phyloP scores from a whole-genome alignment of 2,888 invertebrate species.

The Ormyrus pomaceus region DNA sequence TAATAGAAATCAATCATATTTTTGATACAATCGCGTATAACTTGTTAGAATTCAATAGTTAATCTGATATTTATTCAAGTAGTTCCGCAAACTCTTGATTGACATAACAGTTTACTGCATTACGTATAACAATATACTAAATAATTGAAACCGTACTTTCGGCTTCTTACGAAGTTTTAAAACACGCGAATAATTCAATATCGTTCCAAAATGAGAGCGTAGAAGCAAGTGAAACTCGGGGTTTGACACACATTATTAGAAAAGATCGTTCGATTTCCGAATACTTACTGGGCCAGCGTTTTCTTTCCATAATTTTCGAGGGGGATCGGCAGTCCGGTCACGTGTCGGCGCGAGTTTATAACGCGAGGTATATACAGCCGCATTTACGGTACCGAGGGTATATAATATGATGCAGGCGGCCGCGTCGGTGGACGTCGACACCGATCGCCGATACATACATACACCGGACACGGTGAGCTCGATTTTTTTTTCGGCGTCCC shows the following conservation, averaged over 20 bases:
- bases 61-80: too few relatives aligned
- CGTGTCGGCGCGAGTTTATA: constrained; percentile 20
- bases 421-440: background rate
- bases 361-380: constrained; percentile 14
- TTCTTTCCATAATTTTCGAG: constrained; percentile 25
- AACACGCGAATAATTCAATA: too few relatives aligned
- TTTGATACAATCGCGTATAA: too few relatives aligned
- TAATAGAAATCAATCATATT: too few relatives aligned
- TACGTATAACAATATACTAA: background rate
- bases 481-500: constrained; percentile 4
- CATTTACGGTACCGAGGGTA: constrained; percentile 23
- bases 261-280: too few relatives aligned
- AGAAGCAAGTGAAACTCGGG: too few relatives aligned
- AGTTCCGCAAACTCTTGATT: too few relatives aligned
- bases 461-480: background rate
- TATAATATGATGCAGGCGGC: constrained; percentile 7
- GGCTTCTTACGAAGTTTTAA: too few relatives aligned
- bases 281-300: background rate
- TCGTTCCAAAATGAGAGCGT: too few relatives aligned
- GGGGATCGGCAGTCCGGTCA: constrained; percentile 22
- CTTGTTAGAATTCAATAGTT: too few relatives aligned
- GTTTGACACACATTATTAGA: too few relatives aligned
- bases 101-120: too few relatives aligned
- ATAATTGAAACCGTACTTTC: constrained; percentile 2
- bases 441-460: background rate